Evolutionary conservation across 2,113 vertebrate species (phyloP).

Genomic region (Apaloderma vittatum): DNA sequence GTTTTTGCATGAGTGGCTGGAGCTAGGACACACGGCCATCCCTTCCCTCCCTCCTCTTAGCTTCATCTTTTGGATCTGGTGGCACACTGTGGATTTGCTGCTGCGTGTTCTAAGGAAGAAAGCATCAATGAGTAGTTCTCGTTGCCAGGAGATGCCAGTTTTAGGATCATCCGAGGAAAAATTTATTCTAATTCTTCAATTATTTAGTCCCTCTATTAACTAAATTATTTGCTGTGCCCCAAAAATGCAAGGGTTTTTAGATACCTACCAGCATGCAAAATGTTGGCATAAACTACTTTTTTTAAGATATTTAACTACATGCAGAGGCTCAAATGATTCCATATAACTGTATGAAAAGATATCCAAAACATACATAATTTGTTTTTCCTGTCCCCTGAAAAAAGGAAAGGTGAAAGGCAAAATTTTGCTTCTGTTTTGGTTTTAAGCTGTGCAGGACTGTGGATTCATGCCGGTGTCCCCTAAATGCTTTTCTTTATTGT

Average conservation of each 20-base stretch:
- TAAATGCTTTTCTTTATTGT: not conserved
- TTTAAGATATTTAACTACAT: not conserved
- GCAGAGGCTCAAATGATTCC: not conserved
- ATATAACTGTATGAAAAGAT: not conserved
- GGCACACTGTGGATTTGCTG: not conserved
- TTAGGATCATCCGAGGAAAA: not conserved
- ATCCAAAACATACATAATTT: not conserved
- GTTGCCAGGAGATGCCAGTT: not conserved
- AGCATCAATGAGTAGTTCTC: not conserved
- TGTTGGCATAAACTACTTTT: not conserved
- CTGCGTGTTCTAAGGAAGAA: not conserved
- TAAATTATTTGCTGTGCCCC: not conserved
- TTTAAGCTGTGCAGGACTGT: not conserved
- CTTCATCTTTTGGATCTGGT: not conserved
- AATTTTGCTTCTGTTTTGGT: not conserved
- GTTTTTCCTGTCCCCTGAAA: not conserved
- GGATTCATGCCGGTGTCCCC: not conserved
- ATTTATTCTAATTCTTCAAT: not conserved
- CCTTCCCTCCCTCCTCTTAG: not conserved
- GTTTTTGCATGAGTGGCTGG: not conserved
- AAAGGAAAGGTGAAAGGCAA: not conserved
- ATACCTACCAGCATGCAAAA: not conserved
- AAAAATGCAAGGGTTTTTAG: not conserved
- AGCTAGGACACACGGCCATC: not conserved
- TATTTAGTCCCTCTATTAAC: not conserved